Evolutionary conservation across 37 sponge, comb jelly and placozoan genomes (phyloP).

Genomic region (Ephydatia muelleri): DNA sequence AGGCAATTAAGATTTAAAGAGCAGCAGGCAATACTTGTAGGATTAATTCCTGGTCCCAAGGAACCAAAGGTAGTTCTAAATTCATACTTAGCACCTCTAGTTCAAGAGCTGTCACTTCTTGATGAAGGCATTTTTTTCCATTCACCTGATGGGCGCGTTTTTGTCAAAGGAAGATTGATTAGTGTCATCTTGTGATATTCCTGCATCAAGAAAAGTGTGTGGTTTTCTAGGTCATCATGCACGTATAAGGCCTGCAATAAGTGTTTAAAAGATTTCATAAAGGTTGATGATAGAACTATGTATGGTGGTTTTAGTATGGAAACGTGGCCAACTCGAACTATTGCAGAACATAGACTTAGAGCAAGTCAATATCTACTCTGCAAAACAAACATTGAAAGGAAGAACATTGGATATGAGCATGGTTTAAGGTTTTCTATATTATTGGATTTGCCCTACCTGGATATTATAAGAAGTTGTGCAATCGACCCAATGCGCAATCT

Average conservation of each 20-base stretch:
- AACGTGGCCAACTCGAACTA: constrained; percentile 29
- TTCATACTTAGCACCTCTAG: constrained; percentile 54
- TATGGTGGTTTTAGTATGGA: constrained; percentile 46
- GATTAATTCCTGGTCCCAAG: constrained; percentile 52
- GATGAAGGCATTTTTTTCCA: constrained; percentile 2
- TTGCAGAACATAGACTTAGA: constrained; percentile 12
- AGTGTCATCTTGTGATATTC: constrained; percentile 62
- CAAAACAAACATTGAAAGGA: constrained; percentile 4
- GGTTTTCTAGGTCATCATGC: constrained; percentile 65
- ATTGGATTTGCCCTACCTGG: constrained; percentile 51
- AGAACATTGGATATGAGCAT: constrained; percentile 3
- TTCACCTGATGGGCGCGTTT: background rate
- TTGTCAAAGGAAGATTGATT: constrained; percentile 11
- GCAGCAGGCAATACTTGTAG: constrained; percentile 56
- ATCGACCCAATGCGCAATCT: constrained; percentile 55
- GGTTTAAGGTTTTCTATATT: constrained; percentile 58
- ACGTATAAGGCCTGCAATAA: constrained; percentile 51
- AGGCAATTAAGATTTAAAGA: constrained; percentile 29
- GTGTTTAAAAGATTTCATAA: constrained; percentile 30
- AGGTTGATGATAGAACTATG: background rate
- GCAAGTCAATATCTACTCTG: background rate
- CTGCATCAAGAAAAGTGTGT: constrained; percentile 64
- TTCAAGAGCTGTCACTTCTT: constrained; percentile 26
- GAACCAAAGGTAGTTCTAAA: constrained; percentile 55
- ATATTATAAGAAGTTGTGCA: constrained; percentile 29